Percentiles rank a stretch among this genome's conserved stretches.
These are phyloP conservation scores for Vollenhovia emeryi DNA, from an alignment of 1,140 invertebrate genomes.

Conservation along the genomic window DNA sequence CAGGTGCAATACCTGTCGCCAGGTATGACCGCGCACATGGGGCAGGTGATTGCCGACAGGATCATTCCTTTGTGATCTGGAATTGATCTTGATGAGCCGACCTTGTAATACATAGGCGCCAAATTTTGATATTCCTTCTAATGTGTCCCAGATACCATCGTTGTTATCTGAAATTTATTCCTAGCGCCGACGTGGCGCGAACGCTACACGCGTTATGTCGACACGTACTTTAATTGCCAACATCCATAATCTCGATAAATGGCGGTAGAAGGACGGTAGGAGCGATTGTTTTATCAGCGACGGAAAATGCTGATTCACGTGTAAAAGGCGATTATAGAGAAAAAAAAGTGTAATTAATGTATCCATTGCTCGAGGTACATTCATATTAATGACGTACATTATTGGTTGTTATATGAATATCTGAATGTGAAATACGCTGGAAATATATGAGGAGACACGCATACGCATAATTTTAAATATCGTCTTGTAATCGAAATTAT, in stretches of 20 bases:
- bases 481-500: slow-evolving; percentile 6
- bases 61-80: slow-evolving; percentile 53
- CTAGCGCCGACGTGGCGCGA: background rate
- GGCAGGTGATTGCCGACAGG: slow-evolving; percentile 63
- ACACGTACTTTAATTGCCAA: slow-evolving; percentile 10
- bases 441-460: background rate
- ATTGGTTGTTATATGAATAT: background rate
- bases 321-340: background rate
- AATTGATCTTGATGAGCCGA: slow-evolving; percentile 66
- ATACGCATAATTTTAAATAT: slow-evolving; percentile 11
- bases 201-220: background rate
- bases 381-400: background rate
- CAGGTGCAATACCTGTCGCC: slow-evolving; percentile 72
- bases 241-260: slow-evolving; percentile 8
- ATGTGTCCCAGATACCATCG: background rate
- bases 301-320: background rate
- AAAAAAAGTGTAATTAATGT: slow-evolving; percentile 20
- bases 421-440: background rate
- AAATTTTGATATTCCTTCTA: slow-evolving; percentile 29
- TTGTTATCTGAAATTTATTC: slow-evolving; percentile 19
- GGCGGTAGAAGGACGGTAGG: background rate
- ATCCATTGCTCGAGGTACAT: background rate
- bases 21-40: slow-evolving; percentile 63
- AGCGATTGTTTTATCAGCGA: slow-evolving; percentile 18
- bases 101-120: slow-evolving; percentile 44